A percentile compares a stretch with the other conserved stretches of the same genome.
phyloP scores from a whole-genome alignment of 1,140 invertebrate genomes.

The Sitophilus oryzae region DNA sequence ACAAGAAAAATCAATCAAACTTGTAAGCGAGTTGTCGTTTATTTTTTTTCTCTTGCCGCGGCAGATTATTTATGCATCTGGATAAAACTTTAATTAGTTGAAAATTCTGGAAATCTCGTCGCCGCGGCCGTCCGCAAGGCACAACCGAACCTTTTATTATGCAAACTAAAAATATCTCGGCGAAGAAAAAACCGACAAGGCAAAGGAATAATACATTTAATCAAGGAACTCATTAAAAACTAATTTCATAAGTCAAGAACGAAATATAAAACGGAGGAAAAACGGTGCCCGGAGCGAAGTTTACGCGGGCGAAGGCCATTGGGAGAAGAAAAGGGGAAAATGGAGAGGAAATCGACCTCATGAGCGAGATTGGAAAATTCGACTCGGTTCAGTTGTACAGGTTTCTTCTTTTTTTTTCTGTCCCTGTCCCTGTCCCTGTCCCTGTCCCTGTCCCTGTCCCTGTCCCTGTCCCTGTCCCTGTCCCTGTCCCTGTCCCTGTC shows the following conservation, averaged over 20 bases:
- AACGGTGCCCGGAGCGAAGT: not conserved
- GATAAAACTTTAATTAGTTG: not conserved
- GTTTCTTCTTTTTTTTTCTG: no score
- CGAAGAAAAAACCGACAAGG: constrained; percentile 10
- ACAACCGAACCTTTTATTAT: not conserved
- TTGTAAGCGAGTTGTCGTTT: not conserved
- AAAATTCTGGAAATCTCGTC: not conserved
- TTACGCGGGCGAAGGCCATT: not conserved
- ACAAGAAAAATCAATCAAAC: no score
- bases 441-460: no score
- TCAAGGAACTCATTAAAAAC: constrained; percentile 25
- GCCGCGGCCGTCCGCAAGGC: not conserved
- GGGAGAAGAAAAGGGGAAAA: no score
- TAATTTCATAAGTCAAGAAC: constrained; percentile 21
- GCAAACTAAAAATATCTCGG: not conserved
- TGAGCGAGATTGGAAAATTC: no score
- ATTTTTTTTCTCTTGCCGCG: not conserved
- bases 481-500: no score
- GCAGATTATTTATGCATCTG: not conserved
- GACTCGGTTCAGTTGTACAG: no score
- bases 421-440: no score
- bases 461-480: no score
- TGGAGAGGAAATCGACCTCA: no score
- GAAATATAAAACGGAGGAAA: constrained; percentile 17
- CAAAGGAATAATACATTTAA: constrained; percentile 24